Base-by-base conservation (phyloP, 2,113 vertebrate genomes). In the Manacus vitellinus region DNA sequence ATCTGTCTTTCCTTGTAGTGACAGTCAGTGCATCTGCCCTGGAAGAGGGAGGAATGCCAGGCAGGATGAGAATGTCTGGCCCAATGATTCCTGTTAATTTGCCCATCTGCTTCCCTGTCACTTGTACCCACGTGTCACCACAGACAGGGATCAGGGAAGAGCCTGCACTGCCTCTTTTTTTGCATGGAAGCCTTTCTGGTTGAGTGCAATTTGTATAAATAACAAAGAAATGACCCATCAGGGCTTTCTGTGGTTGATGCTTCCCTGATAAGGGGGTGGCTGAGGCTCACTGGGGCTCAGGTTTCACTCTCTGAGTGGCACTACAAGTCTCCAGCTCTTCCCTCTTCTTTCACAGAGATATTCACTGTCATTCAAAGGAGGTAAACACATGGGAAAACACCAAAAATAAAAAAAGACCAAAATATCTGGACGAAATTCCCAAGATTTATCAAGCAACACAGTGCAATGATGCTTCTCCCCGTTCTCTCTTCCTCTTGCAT, bases 11-110 rank as follows among this genome's bases (percentile, higher is more conserved):
- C 51, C 58, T 46, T 19, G 74, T 14, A 8, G 82, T 68, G 91
- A 71, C 94, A 95, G 85, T 18, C 88, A 6, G 85, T 33, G 24
- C 96, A 92, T 75, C 94, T 93, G 96, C 74, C 91, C 88, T 3
- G 35, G 77, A 55, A 94, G 78, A 33, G 61, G 16, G 65, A 92
- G 85, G 74, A 67, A 55, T 28, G 72, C 67, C 83, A 94, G 73
- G 83, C 91, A 37, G 58, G 41, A 67, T 2, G 66, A 59, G 75
- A 66, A 35, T 1, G 39, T 22, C 78, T 95, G 91, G 56, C 49
- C 52, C 66, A 14, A 72, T 1, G 74, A 59, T 27, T 68, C 20
- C 3, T 90, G 91, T 33, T 37, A 14, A 59, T 33, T n/a, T 9
- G 43, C 85, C 96, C 91, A 72, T 95, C 94, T 95, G 96, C 85